phyloP scores from a whole-genome alignment of 2,797 vertebrate genomes.

The Nannoperca australis region DNA sequence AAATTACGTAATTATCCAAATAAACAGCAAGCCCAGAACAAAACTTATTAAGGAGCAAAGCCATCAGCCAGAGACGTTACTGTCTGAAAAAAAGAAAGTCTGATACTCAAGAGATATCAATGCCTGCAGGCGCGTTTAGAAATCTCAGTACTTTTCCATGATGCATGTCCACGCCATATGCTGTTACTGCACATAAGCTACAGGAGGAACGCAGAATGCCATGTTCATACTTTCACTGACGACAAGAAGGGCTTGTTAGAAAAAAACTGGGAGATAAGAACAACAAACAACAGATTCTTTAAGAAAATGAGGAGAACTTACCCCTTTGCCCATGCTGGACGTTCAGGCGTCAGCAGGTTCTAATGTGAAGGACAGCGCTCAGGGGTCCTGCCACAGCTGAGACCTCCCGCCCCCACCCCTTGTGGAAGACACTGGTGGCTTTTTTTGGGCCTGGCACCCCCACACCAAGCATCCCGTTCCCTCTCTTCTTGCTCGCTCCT shows the following conservation, averaged over 20 bases:
- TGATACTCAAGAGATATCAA: slow-evolving; percentile 22
- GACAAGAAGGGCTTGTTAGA: not conserved
- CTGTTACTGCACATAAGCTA: slow-evolving; percentile 21
- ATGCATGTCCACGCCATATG: slow-evolving; percentile 53
- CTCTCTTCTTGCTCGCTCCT: slow-evolving; percentile 30
- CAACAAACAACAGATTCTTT: not conserved
- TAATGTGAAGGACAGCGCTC: slow-evolving; percentile 55
- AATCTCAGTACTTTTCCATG: slow-evolving; percentile 55
- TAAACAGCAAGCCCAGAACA: slow-evolving; percentile 62
- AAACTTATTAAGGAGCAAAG: slow-evolving; percentile 54
- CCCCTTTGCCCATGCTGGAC: slow-evolving; percentile 84
- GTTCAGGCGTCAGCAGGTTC: slow-evolving; percentile 53
- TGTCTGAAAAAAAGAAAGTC: slow-evolving; percentile 22
- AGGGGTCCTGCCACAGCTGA: slow-evolving; percentile 45
- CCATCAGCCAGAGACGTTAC: slow-evolving; percentile 49
- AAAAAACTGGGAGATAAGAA: not conserved
- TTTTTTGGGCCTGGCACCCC: slow-evolving; percentile 79
- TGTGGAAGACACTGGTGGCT: slow-evolving; percentile 73
- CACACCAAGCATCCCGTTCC: slow-evolving; percentile 34
- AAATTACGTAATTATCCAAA: slow-evolving; percentile 74
- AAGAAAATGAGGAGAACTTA: slow-evolving; percentile 67
- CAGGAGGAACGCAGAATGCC: not conserved
- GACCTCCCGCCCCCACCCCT: slow-evolving; percentile 44
- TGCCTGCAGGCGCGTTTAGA: slow-evolving; percentile 10
- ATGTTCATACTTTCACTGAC: not conserved